These are phyloP conservation scores for Lepidocolaptes lacrymiger DNA, from an alignment of 2,797 vertebrate genomes.

Conservation along the genomic window DNA sequence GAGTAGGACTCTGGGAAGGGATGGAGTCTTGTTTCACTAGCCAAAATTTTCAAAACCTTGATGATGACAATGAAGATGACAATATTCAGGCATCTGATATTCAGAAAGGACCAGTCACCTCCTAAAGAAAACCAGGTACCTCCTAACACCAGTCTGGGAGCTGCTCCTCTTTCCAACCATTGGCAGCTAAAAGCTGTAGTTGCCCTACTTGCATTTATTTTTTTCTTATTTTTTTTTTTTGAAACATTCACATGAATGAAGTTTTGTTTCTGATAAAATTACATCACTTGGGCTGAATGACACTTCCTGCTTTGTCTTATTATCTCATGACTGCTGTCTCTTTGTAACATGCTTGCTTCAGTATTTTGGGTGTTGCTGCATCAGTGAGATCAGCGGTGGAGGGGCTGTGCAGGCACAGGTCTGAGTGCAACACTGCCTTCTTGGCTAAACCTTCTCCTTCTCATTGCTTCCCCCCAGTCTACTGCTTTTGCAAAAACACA, in stretches of 20 bases:
- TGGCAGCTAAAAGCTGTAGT: not conserved
- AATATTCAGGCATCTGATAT: not conserved
- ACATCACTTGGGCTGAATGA: conserved; percentile 8
- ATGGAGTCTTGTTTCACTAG: not conserved
- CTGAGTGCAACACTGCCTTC: not conserved
- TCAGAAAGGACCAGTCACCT: not conserved
- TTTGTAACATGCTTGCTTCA: not conserved
- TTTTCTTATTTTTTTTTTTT: not conserved
- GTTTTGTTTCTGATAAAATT: conserved; percentile 22
- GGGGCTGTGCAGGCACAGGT: accelerated
- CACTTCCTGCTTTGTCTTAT: conserved; percentile 4
- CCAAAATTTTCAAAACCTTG: not conserved
- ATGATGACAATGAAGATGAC: not conserved
- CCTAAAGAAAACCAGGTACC: not conserved
- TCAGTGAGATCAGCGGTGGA: accelerated
- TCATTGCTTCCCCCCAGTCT: not conserved
- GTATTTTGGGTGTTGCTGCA: not conserved
- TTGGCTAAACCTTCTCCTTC: not conserved
- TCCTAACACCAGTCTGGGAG: not conserved
- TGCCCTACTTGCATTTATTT: not conserved
- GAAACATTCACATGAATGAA: not conserved
- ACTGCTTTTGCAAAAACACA: not conserved
- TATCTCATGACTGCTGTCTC: conserved; percentile 3
- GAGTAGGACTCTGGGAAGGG: not conserved
- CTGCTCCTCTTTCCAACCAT: not conserved